Conservation (phyloP, 2,888 invertebrate genomes). For the Spilarctia lutea region DNA sequence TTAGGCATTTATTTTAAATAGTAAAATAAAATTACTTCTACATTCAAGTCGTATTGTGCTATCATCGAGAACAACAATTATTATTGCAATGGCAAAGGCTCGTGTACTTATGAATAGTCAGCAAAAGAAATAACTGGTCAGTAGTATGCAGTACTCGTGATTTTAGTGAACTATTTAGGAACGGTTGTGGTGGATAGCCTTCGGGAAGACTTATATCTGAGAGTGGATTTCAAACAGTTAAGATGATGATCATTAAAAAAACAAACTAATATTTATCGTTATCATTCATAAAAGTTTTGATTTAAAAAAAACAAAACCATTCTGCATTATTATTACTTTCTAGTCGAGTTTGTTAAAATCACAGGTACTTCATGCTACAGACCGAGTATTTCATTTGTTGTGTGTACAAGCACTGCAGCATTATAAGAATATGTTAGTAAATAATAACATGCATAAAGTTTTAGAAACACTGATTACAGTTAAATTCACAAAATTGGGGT, state of each 20-base stretch:
- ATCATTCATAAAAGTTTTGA: too few relatives aligned
- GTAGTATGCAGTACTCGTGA: background rate
- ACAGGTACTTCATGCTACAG: background rate
- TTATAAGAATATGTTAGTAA: conserved; percentile 34
- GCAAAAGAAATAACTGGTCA: background rate
- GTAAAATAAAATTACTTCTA: conserved; percentile 60
- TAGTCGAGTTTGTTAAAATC: background rate
- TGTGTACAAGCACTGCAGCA: conserved; percentile 28
- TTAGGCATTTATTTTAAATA: conserved; percentile 59
- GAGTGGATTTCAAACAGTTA: too few relatives aligned
- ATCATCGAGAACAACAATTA: conserved; percentile 46
- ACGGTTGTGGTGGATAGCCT: too few relatives aligned
- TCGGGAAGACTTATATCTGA: too few relatives aligned
- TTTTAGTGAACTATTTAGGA: background rate
- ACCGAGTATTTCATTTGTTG: background rate
- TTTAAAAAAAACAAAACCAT: too few relatives aligned
- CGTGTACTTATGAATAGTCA: background rate
- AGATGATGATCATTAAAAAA: too few relatives aligned
- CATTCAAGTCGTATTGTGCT: conserved; percentile 42
- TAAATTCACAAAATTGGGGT: background rate
- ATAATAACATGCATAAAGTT: conserved; percentile 54
- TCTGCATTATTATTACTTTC: too few relatives aligned
- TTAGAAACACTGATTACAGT: conserved; percentile 1
- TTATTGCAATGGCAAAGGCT: conserved; percentile 41
- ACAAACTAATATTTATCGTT: too few relatives aligned